Conservation (phyloP, 2,113 vertebrate species). For the human (Homo sapiens) region GRCh38 chr13:46689001-46689500, state of each 20-base stretch:
- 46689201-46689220: not conserved
- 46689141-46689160: slow-evolving; percentile 96
- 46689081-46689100: slow-evolving; percentile 35
- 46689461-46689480: not conserved
- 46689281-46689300: not conserved
- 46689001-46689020: not conserved
- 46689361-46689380: not conserved
- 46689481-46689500: slow-evolving; percentile 8
- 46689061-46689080: slow-evolving; percentile 30
- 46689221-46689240: not conserved
- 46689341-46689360: not conserved
- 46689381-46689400: not conserved
- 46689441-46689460: not conserved
- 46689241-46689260: not conserved
- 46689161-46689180: slow-evolving; percentile 97
- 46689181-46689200: slow-evolving; percentile 95
- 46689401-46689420: slow-evolving; percentile 23
- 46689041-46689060: not conserved
- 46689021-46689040: not conserved
- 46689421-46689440: not conserved
- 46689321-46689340: not conserved
- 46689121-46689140: slow-evolving; percentile 92
- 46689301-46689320: not conserved
- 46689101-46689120: slow-evolving; percentile 87
- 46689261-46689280: not conserved